phyloP scores from a whole-genome alignment of 2,888 invertebrate species.

The Papilio gigon region DNA sequence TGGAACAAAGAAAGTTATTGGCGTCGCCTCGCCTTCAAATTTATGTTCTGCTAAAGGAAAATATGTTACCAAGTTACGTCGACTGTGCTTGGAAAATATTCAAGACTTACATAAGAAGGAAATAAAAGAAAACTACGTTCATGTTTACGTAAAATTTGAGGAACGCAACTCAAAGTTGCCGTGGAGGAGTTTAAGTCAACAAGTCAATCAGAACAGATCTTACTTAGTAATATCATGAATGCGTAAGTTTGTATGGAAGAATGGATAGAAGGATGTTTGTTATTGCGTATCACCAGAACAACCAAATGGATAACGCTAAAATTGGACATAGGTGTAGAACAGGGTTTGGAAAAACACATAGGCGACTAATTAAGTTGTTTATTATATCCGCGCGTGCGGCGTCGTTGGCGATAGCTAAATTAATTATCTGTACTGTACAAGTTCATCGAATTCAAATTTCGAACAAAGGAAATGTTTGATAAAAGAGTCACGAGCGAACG shows the following conservation, averaged over 20 bases:
- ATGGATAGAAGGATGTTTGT: too few species aligned
- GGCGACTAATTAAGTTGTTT: too few species aligned
- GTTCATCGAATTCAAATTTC: conserved; percentile 21
- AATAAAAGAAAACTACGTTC: neutral
- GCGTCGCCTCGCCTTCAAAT: conserved; percentile 28
- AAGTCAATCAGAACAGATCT: neutral
- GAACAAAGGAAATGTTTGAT: conserved; percentile 40
- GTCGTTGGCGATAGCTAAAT: too few species aligned
- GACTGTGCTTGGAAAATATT: conserved; percentile 17
- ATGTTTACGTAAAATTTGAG: neutral
- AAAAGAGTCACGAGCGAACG: conserved; percentile 44
- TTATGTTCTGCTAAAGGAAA: conserved; percentile 32
- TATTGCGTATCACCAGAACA: too few species aligned
- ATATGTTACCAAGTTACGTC: conserved; percentile 19
- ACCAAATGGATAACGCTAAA: too few species aligned
- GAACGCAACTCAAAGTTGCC: neutral
- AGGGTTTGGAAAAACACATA: too few species aligned
- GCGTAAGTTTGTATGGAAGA: too few species aligned
- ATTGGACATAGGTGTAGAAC: too few species aligned
- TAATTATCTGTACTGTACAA: conserved; percentile 3
- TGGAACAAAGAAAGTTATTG: conserved; percentile 40
- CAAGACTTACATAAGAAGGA: neutral
- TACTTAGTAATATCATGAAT: too few species aligned
- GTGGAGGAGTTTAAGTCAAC: neutral
- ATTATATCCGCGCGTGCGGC: too few species aligned